Evolutionary conservation across 2,888 invertebrate species (phyloP), one percentile per base, ranked within the genome.

Genomic region (Cephus rjabovi): DNA sequence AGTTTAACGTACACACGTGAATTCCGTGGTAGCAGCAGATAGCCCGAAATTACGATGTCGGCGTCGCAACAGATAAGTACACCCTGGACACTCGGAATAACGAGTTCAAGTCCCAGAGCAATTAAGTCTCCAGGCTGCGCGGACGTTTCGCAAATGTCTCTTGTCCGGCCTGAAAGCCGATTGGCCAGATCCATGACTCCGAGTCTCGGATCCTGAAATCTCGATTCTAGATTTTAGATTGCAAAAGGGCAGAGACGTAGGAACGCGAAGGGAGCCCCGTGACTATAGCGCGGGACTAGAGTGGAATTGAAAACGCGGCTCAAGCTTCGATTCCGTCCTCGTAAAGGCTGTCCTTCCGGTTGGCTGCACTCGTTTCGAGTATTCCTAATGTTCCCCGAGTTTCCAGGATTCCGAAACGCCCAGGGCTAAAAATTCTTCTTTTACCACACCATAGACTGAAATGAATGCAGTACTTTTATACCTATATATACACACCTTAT

Each of bases 51-150:
- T 56, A 56, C 56, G 56, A 6, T 23, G 40, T 40, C 40, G 40
- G 6, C 15, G 23, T 23, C 23, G 56, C 56, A 56, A 23, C 56
- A 56, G 56, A 56, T 56, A 56, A 56, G 56, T 56, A 56, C 56
- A 56, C 56, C 56, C 56, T 56, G 56, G 56, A 56, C 56, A 23
- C 56, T 78, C 80, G 83, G 81, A 85, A 84, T 86, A 89, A 88
- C 88, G 87, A 88, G 86, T 85, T 86, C 85, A 86, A 88, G 85
- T 89, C 89, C 89, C 87, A 77, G 85, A 89, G 88, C 89, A 90
- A 90, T 90, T 89, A 30, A 74, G 30, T 74, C 9, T 35, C 35
- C 30, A 30, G 12, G 71, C 71, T 71, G 12, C 71, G 12, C 31
- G 56, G 56, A 56, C 56, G 56, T 56, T 56, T 56, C 56, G 56